Evolutionary conservation across 1,140 invertebrate species (phyloP).

Genomic region (Aleiodes sp.): DNA sequence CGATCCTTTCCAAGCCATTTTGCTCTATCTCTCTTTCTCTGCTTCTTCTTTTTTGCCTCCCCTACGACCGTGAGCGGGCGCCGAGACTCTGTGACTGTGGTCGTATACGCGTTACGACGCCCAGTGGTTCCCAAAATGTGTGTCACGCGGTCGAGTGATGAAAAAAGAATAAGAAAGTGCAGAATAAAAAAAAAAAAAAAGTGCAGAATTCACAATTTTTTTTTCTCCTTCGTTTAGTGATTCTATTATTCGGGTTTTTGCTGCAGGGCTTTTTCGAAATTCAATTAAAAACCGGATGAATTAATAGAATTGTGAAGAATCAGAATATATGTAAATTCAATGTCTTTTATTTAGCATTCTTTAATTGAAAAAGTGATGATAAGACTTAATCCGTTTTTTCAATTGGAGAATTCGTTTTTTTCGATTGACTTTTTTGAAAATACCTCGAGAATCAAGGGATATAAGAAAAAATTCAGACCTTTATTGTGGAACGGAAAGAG

Average conservation of each 20-base stretch:
- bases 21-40: neutral
- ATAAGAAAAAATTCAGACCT: no score
- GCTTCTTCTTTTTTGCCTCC: neutral
- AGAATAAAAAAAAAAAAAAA: constrained; percentile 10
- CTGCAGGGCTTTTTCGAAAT: neutral
- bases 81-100: neutral
- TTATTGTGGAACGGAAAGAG: no score
- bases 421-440: no score
- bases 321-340: no score
- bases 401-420: no score
- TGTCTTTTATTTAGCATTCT: no score
- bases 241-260: neutral
- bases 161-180: constrained; percentile 22
- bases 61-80: constrained; percentile 17
- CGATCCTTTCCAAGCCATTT: neutral
- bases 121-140: constrained; percentile 33
- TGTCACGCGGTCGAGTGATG: constrained; percentile 6
- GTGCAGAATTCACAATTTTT: neutral
- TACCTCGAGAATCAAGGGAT: no score
- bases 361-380: no score
- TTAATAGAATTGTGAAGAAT: no score
- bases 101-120: constrained; percentile 18
- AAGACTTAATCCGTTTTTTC: no score
- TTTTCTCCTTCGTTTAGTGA: neutral
- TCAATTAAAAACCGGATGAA: no score